Percentiles rank a stretch among this genome's conserved stretches.
phyloP scores from a whole-genome alignment of 2,797 vertebrate species.

The Darevskia nairensis region DNA sequence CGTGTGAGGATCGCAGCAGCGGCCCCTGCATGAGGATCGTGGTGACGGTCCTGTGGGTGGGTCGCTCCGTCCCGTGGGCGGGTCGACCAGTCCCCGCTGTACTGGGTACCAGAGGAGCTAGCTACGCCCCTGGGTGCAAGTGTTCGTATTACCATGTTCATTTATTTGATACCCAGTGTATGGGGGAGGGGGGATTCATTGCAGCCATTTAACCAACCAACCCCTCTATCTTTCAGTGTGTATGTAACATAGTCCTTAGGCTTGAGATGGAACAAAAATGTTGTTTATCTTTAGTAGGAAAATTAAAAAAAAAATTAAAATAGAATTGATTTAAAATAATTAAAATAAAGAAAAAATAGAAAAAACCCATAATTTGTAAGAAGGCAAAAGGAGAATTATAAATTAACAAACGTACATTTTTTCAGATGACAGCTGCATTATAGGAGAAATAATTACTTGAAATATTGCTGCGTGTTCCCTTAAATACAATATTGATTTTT shows the following conservation, averaged over 20 bases:
- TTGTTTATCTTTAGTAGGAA: no score
- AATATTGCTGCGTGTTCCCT: not conserved
- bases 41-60: no score
- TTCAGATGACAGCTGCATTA: not conserved
- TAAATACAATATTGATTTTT: not conserved
- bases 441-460: slow-evolving; percentile 41
- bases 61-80: no score
- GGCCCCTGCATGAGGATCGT: no score
- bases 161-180: not conserved
- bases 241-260: not conserved
- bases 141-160: not conserved
- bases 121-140: not conserved
- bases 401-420: slow-evolving; percentile 15
- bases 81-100: no score
- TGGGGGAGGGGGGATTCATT: not conserved
- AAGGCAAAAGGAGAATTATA: rapidly evolving
- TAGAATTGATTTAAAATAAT: rapidly evolving
- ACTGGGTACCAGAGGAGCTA: no score
- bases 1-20: no score
- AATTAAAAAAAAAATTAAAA: not conserved
- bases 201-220: not conserved
- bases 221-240: not conserved
- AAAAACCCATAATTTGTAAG: not conserved
- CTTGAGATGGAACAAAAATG: no score
- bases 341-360: slow-evolving; percentile 4